A percentile compares a stretch with the other conserved stretches of the same genome.
phyloP scores from a whole-genome alignment of 2,113 vertebrate species.

The Fregetta grallaria region DNA sequence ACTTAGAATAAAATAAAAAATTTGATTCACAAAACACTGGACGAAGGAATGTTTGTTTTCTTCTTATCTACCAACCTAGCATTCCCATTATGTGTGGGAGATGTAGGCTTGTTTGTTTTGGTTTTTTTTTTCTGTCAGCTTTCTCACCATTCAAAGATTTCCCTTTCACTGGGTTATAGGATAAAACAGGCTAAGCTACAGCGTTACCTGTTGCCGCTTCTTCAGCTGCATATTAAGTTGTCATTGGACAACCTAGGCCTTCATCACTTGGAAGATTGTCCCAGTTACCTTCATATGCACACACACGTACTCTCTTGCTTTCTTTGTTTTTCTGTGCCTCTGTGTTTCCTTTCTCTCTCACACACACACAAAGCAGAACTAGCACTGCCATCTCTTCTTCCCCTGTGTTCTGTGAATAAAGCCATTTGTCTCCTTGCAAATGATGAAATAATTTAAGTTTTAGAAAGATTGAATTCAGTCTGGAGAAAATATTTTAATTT shows the following conservation, averaged over 20 bases:
- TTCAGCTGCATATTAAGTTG: neutral
- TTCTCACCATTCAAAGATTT: neutral
- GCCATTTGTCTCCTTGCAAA: neutral
- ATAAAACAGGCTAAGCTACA: neutral
- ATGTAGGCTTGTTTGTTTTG: neutral
- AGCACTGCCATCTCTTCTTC: neutral
- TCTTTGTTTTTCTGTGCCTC: neutral
- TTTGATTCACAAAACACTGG: neutral
- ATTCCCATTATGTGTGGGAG: neutral
- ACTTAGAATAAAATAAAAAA: neutral
- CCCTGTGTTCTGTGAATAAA: neutral
- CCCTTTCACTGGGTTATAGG: neutral
- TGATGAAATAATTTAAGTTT: neutral
- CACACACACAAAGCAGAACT: neutral
- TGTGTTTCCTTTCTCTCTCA: neutral
- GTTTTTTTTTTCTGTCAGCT: neutral
- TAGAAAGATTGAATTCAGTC: neutral
- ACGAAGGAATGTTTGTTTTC: neutral
- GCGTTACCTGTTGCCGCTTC: neutral
- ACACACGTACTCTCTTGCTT: accelerated
- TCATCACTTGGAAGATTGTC: neutral
- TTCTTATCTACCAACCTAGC: neutral
- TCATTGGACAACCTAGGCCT: neutral
- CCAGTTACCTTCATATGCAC: neutral
- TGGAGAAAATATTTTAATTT: neutral